Evolutionary conservation across 2,888 invertebrate species (phyloP), one percentile per base, ranked within the genome.

Genomic region (Agrotis ipsilon): DNA sequence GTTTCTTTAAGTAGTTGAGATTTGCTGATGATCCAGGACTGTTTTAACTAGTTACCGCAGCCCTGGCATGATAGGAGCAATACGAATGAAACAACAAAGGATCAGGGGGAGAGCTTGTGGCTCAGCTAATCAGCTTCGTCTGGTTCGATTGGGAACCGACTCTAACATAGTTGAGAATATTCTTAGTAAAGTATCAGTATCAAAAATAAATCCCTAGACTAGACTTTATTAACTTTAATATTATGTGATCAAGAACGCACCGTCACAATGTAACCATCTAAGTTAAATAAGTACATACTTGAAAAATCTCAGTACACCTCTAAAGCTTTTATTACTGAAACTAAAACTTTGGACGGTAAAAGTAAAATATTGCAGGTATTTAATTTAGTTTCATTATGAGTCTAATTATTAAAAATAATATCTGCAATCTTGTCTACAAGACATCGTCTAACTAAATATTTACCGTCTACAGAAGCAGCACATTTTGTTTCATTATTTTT

Each of bases 391-490:
- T 72, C n/a, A 54, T 71, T 59, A 46, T 51, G 0, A 48, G 58
- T 62, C 16, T 48, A 18, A 48, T 73, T 73, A 79, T 57, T 61
- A 32, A 72, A 61, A 78, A 45, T 49, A 68, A 74, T 13, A 18
- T 18, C 43, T 64, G 24, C 55, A 64, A 73, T 55, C 19, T 64
- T 24, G 21, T 61, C 18, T 48, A 27, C 39, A 27, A 78, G 55
- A 19, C 11, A 11, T 46, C 43, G 43, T 49, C 19, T 6, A 62
- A 62, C 19, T 6, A 58, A 62, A 58, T 72, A 79, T 78, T 57
- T 59, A 68, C 21, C 19, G 49, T 55, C 32, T 55, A 32, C 18
- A 54, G 78, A 60, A 55, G 55, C 39, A 54, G 54, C 43, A 13
- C 18, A 54, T 78, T 71, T 54, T 1, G 54, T 18, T 27, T 27